Evolutionary conservation across 1,140 invertebrate genomes (phyloP).

Genomic region (Apis dorsata): DNA sequence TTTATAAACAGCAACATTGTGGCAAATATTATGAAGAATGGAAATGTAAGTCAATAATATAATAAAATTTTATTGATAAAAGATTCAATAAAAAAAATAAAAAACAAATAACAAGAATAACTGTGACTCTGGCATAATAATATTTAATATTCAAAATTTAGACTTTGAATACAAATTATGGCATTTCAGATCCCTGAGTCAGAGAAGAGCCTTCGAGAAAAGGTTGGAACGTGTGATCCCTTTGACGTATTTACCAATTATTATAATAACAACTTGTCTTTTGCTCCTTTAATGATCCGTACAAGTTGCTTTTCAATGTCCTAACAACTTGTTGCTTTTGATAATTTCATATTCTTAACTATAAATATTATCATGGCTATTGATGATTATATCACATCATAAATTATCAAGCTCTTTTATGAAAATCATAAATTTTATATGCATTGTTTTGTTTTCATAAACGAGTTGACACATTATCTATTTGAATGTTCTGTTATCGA

Average conservation of each 20-base stretch:
- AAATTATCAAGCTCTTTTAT: conserved; percentile 45
- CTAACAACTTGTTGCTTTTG: conserved; percentile 75
- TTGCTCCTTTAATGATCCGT: conserved; percentile 77
- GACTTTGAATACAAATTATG: conserved; percentile 78
- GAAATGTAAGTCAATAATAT: conserved; percentile 29
- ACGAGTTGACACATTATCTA: conserved; percentile 45
- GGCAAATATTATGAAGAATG: conserved; percentile 27
- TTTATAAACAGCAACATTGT: conserved; percentile 22
- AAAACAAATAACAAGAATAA: conserved; percentile 21
- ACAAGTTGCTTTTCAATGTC: conserved; percentile 74
- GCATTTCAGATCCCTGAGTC: conserved; percentile 79
- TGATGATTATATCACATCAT: conserved; percentile 50
- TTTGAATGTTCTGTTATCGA: conserved; percentile 48
- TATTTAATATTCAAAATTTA: conserved; percentile 48
- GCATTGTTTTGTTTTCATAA: conserved; percentile 38
- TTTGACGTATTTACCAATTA: conserved; percentile 77
- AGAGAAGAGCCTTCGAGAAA: conserved; percentile 79
- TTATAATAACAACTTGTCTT: conserved; percentile 75
- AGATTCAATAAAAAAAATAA: conserved; percentile 27
- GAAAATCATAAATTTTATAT: conserved; percentile 26
- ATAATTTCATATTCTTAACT: conserved; percentile 66
- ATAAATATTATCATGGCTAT: conserved; percentile 57
- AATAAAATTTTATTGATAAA: conserved; percentile 22
- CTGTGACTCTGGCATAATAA: conserved; percentile 49
- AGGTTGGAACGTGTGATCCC: conserved; percentile 78